These are phyloP conservation scores for Macquaria australasica DNA, from an alignment of 2,113 vertebrate species.

Conservation along the genomic window DNA sequence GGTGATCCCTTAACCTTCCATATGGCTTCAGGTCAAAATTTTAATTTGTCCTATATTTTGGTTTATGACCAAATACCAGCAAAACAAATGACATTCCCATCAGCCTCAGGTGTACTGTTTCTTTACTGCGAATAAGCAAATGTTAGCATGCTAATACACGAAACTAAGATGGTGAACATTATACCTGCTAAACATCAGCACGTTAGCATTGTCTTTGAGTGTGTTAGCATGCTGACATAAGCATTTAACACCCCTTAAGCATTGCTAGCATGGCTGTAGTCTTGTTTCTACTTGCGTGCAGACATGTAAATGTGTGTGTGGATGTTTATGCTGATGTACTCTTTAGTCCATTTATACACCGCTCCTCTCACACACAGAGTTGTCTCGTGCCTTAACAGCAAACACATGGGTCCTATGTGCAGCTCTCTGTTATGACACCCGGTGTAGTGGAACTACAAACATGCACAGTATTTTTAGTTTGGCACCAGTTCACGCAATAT, in stretches of 20 bases:
- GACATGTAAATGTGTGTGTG: neutral
- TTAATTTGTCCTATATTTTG: neutral
- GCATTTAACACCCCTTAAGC: too few relatives aligned
- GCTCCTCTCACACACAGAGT: slow-evolving; percentile 38
- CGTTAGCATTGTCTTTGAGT: too few relatives aligned
- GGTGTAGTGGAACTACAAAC: slow-evolving; percentile 66
- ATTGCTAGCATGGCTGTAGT: neutral
- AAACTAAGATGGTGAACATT: too few relatives aligned
- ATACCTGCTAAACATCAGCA: too few relatives aligned
- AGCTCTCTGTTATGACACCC: slow-evolving; percentile 52
- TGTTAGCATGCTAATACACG: too few relatives aligned
- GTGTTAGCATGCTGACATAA: too few relatives aligned
- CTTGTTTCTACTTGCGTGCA: neutral
- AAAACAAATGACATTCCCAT: neutral
- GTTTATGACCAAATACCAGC: neutral
- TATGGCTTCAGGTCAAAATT: too few relatives aligned
- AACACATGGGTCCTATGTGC: slow-evolving; percentile 59
- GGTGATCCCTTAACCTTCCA: too few relatives aligned
- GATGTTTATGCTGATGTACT: slow-evolving; percentile 15
- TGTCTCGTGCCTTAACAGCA: slow-evolving; percentile 36
- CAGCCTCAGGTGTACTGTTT: neutral
- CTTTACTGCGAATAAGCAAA: too few relatives aligned
- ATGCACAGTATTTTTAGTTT: slow-evolving; percentile 68
- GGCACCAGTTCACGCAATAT: slow-evolving; percentile 38
- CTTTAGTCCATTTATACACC: slow-evolving; percentile 14